Conservation (phyloP, 2,113 vertebrate genomes). For the Dissostichus mawsoni region DNA sequence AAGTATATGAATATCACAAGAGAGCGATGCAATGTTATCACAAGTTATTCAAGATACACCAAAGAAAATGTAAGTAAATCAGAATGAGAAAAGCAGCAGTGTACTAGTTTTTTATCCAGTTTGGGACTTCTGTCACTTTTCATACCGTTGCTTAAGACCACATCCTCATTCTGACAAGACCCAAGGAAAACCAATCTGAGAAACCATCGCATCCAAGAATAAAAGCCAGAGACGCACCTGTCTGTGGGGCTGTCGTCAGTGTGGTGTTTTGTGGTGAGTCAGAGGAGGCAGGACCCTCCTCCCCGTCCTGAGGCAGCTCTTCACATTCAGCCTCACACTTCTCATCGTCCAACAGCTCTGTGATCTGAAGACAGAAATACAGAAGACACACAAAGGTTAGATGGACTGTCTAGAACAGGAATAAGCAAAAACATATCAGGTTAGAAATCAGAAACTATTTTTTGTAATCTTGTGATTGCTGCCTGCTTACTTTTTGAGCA, state of each 20-base stretch:
- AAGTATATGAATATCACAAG: neutral
- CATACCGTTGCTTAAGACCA: neutral
- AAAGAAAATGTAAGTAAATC: neutral
- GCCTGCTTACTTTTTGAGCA: too few relatives aligned
- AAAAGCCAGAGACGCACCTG: conserved; percentile 54
- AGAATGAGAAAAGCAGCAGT: neutral
- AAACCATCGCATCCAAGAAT: neutral
- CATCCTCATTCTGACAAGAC: neutral
- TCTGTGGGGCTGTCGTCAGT: conserved; percentile 77
- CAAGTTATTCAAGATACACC: neutral
- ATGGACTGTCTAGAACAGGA: neutral
- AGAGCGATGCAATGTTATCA: neutral
- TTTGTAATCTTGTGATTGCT: too few relatives aligned
- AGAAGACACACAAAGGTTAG: conserved; percentile 16
- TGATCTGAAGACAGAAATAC: conserved; percentile 85
- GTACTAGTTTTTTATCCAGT: neutral
- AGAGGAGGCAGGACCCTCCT: conserved; percentile 83
- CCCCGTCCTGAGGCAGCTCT: conserved; percentile 92
- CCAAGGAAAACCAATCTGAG: neutral
- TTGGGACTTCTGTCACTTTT: neutral
- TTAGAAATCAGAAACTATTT: neutral
- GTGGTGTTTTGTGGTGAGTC: conserved; percentile 64
- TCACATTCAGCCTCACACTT: conserved; percentile 93
- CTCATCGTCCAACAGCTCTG: conserved; percentile 94
- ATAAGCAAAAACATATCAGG: neutral